Percentiles rank a stretch among this genome's conserved stretches.
These are phyloP conservation scores for Allacma fusca DNA, from an alignment of 2,888 invertebrate species.

Conservation along the genomic window DNA sequence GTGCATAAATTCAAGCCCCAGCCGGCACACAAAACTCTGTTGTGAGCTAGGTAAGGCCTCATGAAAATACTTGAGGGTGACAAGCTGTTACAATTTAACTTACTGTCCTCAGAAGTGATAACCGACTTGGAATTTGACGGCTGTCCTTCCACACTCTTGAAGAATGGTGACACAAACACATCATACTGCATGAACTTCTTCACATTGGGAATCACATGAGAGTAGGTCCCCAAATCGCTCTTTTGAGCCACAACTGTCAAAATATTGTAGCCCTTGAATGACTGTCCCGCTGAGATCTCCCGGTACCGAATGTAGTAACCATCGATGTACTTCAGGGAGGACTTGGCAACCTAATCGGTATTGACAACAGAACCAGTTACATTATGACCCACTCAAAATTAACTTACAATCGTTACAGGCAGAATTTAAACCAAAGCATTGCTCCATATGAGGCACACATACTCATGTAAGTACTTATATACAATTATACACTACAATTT, in stretches of 20 bases:
- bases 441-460: background rate
- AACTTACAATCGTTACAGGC: background rate
- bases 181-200: constrained; percentile 89
- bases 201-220: constrained; percentile 79
- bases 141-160: constrained; percentile 85
- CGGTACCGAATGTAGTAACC: constrained; percentile 77
- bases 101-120: constrained; percentile 84
- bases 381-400: background rate
- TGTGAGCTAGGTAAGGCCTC: too few relatives aligned
- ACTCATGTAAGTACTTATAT: background rate
- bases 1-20: too few relatives aligned
- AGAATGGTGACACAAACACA: constrained; percentile 91
- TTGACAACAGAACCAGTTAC: too few relatives aligned
- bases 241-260: constrained; percentile 70
- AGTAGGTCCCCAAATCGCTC: constrained; percentile 73
- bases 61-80: too few relatives aligned
- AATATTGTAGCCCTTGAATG: constrained; percentile 71
- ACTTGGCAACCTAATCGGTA: constrained; percentile 52
- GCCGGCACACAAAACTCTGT: too few relatives aligned
- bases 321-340: constrained; percentile 70
- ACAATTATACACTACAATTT: too few relatives aligned
- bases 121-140: constrained; percentile 89
- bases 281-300: constrained; percentile 69
- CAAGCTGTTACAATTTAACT: too few relatives aligned
- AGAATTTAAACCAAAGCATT: too few relatives aligned